Percentiles rank a stretch among this genome's conserved stretches.
These are phyloP conservation scores for Danio rerio DNA, from an alignment of 2,113 vertebrate species.

Conservation along the genomic window DNA sequence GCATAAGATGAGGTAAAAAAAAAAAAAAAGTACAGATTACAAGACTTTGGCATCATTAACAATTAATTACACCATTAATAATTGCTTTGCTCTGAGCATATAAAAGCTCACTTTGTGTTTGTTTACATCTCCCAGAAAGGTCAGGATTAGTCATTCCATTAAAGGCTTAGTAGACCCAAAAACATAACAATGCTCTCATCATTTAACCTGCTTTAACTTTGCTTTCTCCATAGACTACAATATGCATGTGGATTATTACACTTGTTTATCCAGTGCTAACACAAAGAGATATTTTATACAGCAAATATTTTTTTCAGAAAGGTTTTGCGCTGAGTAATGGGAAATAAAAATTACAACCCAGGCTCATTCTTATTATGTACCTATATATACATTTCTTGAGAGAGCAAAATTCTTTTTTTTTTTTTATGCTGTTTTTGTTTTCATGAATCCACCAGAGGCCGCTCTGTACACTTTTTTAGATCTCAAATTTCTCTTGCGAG, in stretches of 20 bases:
- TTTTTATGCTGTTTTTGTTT: no score
- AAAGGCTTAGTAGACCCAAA: slow-evolving; percentile 1
- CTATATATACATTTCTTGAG: no score
- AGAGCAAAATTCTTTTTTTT: no score
- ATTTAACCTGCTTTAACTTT: not conserved
- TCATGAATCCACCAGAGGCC: no score
- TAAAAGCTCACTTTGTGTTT: not conserved
- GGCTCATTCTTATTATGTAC: no score
- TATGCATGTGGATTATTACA: not conserved
- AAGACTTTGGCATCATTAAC: slow-evolving; percentile 14
- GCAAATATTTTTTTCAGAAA: no score
- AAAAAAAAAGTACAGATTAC: slow-evolving; percentile 19
- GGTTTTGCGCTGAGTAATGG: no score
- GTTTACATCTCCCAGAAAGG: slow-evolving; percentile 4
- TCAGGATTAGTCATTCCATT: slow-evolving; percentile 12
- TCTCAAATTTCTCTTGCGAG: no score
- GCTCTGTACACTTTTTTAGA: no score
- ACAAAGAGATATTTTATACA: not conserved
- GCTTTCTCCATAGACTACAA: not conserved
- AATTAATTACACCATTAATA: slow-evolving; percentile 19
- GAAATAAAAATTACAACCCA: no score
- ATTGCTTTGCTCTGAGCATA: slow-evolving; percentile 21
- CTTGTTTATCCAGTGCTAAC: not conserved
- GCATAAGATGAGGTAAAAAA: not conserved
- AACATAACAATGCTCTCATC: not conserved